These are phyloP conservation scores for Homalodisca vitripennis DNA, from an alignment of 1,140 invertebrate species.

Conservation along the genomic window DNA sequence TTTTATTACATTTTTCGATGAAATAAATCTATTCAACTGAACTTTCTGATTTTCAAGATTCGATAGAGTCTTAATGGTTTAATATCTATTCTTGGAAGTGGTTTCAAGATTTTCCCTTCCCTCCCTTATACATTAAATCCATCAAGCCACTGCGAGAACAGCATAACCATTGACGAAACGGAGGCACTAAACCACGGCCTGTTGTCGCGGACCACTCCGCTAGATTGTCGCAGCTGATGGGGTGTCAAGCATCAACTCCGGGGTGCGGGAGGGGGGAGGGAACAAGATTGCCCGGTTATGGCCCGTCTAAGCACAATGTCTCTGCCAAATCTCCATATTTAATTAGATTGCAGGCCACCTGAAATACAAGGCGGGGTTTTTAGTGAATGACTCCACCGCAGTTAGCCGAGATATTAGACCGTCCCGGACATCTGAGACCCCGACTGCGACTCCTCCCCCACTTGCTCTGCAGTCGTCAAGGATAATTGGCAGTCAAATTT, in stretches of 20 bases:
- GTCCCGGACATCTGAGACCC: constrained; percentile 6
- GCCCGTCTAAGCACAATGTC: neutral
- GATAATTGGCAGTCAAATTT: neutral
- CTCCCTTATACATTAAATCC: too few species aligned
- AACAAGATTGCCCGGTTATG: too few species aligned
- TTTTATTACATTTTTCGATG: too few species aligned
- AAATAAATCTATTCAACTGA: too few species aligned
- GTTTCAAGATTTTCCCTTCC: too few species aligned
- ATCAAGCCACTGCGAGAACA: too few species aligned
- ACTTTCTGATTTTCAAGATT: too few species aligned
- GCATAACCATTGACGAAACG: constrained; percentile 21
- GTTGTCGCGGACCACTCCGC: neutral
- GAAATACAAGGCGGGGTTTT: neutral
- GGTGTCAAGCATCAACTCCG: neutral
- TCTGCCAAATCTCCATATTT: constrained; percentile 20
- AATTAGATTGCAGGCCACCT: constrained; percentile 7
- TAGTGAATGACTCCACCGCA: neutral
- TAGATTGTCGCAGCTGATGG: constrained; percentile 6
- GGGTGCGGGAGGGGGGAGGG: neutral
- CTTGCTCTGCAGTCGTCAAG: neutral
- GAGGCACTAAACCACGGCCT: neutral
- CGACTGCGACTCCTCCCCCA: neutral
- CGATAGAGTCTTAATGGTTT: too few species aligned
- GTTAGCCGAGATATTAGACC: neutral
- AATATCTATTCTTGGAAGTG: too few species aligned